A percentile compares a stretch with the other conserved stretches of the same genome.
phyloP scores from a whole-genome alignment of 2,113 vertebrate genomes.

The Aspidoscelis tigris region DNA sequence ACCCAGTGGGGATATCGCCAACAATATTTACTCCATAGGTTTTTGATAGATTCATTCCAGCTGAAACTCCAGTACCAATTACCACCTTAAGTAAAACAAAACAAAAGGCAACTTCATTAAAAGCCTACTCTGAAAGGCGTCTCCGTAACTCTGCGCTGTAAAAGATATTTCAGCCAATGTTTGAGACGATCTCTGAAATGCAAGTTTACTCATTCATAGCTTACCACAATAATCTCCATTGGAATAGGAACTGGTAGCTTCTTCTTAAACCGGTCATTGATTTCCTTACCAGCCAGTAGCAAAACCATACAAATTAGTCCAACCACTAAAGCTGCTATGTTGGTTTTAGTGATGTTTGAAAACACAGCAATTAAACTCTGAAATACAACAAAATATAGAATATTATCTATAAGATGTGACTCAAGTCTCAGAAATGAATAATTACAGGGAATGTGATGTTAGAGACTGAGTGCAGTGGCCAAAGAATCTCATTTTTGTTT shows the following conservation, averaged over 20 bases:
- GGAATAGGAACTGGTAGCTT: slow-evolving; percentile 92
- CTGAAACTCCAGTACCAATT: slow-evolving; percentile 89
- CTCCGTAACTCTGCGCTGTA: not conserved
- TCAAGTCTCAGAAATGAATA: not conserved
- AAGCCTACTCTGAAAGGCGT: not conserved
- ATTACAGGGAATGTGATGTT: not conserved
- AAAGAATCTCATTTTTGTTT: not conserved
- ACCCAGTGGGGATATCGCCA: slow-evolving; percentile 91
- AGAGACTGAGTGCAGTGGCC: not conserved
- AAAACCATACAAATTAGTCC: slow-evolving; percentile 85
- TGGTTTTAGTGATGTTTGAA: slow-evolving; percentile 84
- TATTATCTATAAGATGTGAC: slow-evolving; percentile 16
- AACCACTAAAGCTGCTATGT: slow-evolving; percentile 83
- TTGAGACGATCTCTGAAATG: not conserved
- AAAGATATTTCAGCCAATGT: not conserved
- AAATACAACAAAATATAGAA: slow-evolving; percentile 55
- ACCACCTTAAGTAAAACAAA: slow-evolving; percentile 80
- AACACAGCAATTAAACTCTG: slow-evolving; percentile 87
- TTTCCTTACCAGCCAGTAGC: slow-evolving; percentile 85
- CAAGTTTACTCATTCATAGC: slow-evolving; percentile 2
- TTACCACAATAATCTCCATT: slow-evolving; percentile 96
- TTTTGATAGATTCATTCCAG: slow-evolving; percentile 82
- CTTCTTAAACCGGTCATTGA: slow-evolving; percentile 92
- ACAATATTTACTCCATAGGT: slow-evolving; percentile 86
- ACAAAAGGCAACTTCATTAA: not conserved